Conservation (phyloP, 2,113 vertebrate genomes). For the Pelvicachromis taeniatus region DNA sequence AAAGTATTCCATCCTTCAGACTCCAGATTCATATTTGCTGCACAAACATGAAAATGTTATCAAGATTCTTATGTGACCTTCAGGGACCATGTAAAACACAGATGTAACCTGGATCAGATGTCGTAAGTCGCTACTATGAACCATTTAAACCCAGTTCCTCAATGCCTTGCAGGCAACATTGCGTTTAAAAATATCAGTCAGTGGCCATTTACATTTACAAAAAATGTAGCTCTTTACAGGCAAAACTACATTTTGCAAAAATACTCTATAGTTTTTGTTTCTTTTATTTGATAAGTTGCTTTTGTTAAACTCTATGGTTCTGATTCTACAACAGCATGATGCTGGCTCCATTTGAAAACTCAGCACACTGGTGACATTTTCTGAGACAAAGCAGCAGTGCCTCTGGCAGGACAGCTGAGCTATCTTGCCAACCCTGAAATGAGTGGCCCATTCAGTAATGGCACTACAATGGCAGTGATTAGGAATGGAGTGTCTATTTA, state of each 20-base stretch:
- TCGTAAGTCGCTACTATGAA: background rate
- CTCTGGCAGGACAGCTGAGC: conserved; percentile 35
- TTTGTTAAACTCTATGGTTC: background rate
- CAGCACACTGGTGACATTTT: conserved; percentile 23
- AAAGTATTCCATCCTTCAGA: background rate
- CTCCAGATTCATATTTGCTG: background rate
- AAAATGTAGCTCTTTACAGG: background rate
- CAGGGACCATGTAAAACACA: background rate
- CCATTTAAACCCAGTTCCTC: background rate
- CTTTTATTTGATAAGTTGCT: background rate
- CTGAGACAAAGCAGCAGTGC: conserved; percentile 23
- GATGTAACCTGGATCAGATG: background rate
- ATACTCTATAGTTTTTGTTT: background rate
- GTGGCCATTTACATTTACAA: background rate
- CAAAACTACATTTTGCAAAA: background rate
- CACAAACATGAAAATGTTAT: background rate
- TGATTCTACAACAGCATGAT: background rate
- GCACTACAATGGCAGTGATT: conserved; percentile 40
- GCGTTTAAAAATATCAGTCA: background rate
- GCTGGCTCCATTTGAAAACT: background rate
- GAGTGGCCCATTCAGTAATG: conserved; percentile 46
- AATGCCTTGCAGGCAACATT: background rate
- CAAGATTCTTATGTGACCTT: background rate
- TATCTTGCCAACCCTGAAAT: conserved; percentile 38
- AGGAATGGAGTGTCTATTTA: conserved; percentile 43